These are phyloP conservation scores for Agrilus cyanescens DNA, from an alignment of 2,888 invertebrate genomes.

Conservation along the genomic window DNA sequence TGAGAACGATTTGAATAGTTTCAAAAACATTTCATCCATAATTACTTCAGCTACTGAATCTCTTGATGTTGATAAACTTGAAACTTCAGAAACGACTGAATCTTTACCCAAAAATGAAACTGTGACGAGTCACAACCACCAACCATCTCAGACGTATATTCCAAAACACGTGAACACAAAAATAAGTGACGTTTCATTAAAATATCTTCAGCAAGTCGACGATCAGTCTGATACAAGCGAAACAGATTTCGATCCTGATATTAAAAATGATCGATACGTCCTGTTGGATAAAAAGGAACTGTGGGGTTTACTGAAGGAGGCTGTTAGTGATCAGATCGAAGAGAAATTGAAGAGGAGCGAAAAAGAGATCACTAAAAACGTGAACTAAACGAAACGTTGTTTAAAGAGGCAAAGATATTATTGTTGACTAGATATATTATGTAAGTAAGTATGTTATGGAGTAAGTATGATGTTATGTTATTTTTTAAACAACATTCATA, in stretches of 20 bases:
- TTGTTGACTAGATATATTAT: no score
- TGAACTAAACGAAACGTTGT: not conserved
- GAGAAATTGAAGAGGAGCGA: not conserved
- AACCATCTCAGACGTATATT: not conserved
- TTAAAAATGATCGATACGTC: constrained; percentile 41
- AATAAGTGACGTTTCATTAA: constrained; percentile 19
- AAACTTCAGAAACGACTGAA: no score
- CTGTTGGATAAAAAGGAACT: constrained; percentile 47
- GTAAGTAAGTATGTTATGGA: no score
- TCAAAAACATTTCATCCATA: constrained; percentile 11
- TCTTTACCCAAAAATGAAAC: no score
- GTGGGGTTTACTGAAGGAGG: constrained; percentile 51
- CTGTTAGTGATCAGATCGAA: constrained; percentile 26
- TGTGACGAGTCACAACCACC: not conserved
- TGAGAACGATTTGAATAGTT: no score
- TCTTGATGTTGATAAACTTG: no score
- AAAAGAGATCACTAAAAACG: no score
- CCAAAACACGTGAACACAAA: constrained; percentile 25
- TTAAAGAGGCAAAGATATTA: no score
- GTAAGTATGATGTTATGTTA: no score
- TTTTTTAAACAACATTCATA: no score
- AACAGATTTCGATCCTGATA: constrained; percentile 25
- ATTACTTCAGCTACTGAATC: no score
- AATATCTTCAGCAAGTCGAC: constrained; percentile 15
- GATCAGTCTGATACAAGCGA: constrained; percentile 16